A percentile compares a stretch with the other conserved stretches of the same genome.
These are phyloP conservation scores for Ciconia boyciana DNA, from an alignment of 2,113 vertebrate species.

Conservation along the genomic window DNA sequence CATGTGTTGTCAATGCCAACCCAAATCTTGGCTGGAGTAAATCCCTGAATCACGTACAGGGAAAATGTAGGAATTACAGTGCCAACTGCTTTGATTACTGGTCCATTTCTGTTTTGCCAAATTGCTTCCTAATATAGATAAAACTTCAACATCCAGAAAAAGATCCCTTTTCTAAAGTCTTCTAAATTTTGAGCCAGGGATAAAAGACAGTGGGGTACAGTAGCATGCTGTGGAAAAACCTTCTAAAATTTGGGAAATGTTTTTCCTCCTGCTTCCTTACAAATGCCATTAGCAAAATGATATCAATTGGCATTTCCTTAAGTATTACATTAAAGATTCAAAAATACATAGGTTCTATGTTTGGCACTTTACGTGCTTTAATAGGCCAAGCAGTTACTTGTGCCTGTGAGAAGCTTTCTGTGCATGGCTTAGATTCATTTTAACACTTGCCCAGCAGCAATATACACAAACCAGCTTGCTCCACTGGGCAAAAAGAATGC, in stretches of 20 bases:
- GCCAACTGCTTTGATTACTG: not conserved
- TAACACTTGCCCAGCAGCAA: not conserved
- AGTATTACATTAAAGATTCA: not conserved
- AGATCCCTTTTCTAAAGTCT: not conserved
- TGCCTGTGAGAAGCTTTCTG: not conserved
- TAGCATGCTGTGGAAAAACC: not conserved
- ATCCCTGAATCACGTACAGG: accelerated
- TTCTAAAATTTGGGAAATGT: not conserved
- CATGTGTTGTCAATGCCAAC: not conserved
- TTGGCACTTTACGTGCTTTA: not conserved
- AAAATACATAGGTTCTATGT: not conserved
- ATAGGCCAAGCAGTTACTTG: not conserved
- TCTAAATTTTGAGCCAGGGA: not conserved
- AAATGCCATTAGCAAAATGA: not conserved
- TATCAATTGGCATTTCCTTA: not conserved
- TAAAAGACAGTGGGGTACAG: not conserved
- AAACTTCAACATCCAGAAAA: not conserved
- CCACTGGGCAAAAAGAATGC: not conserved
- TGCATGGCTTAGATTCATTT: not conserved
- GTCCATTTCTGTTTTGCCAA: not conserved
- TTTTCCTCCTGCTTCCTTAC: not conserved
- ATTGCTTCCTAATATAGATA: not conserved
- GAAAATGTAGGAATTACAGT: not conserved
- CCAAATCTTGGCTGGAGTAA: not conserved
- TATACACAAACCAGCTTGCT: not conserved